These are phyloP conservation scores for Trachelus troglodyta DNA, from an alignment of 2,888 invertebrate species.

Conservation along the genomic window DNA sequence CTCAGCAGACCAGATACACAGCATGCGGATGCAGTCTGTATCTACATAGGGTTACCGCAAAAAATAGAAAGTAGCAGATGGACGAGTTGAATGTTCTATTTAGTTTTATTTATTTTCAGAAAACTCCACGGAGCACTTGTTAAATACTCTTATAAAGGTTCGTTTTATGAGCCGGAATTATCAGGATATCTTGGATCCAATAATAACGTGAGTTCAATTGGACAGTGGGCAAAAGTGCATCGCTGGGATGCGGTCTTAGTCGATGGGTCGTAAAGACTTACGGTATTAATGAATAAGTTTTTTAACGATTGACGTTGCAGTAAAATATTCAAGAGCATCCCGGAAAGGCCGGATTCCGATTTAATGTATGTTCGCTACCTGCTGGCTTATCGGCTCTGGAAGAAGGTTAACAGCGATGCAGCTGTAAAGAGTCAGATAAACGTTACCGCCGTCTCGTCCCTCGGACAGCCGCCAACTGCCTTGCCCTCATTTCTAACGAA, in stretches of 20 bases:
- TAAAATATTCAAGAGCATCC: slow-evolving; percentile 54
- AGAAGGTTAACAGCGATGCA: slow-evolving; percentile 51
- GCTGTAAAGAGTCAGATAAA: slow-evolving; percentile 52
- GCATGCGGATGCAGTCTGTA: neutral
- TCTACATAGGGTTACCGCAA: neutral
- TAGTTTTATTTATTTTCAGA: slow-evolving; percentile 39
- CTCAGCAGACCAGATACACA: neutral
- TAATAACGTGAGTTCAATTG: slow-evolving; percentile 56
- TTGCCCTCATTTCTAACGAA: slow-evolving; percentile 48
- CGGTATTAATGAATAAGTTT: neutral
- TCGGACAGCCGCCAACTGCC: slow-evolving; percentile 47
- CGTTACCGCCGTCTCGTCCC: slow-evolving; percentile 44
- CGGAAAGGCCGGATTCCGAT: slow-evolving; percentile 47
- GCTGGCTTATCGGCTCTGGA: slow-evolving; percentile 60
- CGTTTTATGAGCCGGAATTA: slow-evolving; percentile 53
- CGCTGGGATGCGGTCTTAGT: neutral
- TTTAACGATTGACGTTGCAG: slow-evolving; percentile 38
- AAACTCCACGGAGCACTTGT: slow-evolving; percentile 56
- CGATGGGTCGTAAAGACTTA: neutral
- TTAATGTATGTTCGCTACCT: slow-evolving; percentile 58
- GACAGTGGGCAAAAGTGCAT: neutral
- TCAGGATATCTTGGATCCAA: slow-evolving; percentile 56
- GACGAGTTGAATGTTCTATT: neutral
- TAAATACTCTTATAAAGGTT: slow-evolving; percentile 60
- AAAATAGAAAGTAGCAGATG: neutral